Evolutionary conservation across 2,113 vertebrate species (phyloP), one percentile per base, ranked within the genome.

Genomic region (Indicator indicator): DNA sequence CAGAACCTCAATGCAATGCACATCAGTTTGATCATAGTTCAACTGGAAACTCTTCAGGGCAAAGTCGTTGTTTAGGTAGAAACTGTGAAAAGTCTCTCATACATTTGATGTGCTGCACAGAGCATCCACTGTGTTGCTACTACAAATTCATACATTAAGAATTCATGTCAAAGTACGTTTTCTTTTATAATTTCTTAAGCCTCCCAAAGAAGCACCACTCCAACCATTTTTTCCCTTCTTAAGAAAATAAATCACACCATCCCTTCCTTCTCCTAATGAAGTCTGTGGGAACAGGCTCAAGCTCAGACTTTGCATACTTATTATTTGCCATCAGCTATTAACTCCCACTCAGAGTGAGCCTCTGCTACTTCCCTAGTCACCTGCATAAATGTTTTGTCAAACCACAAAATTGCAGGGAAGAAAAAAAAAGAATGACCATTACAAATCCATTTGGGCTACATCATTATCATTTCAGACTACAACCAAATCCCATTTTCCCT

Each of bases 401-500:
- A 96, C 85, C 95, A 96, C 92, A 93, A 89, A 97, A 91, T 26
- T 65, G 89, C 48, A 83, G 79, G 28, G 94, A 83, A 79, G 95
- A 97, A 97, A 97, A 96, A 79, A 95, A 98, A 98, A 96, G 97
- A 97, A 97, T 97, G 97, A 98, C 97, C 97, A 98, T 98, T 98
- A 98, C 97, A 97, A 98, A 99, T 98, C 97, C 95, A 98, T 98
- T 98, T 98, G 97, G 97, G 94, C 95, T 91, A 96, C 97, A 98
- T 98, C 97, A 97, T 98, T 98, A 98, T 97, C 94, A 98, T 98
- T 98, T 98, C 98, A 97, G 96, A 97, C 97, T 97, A 97, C 96
- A 98, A 98, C 96, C 97, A 98, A 98, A 98, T 98, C 98, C 98
- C 98, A 98, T 98, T 98, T 98, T 98, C 98, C 97, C 98, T 97